phyloP scores from a whole-genome alignment of 1,140 invertebrate species.

The Hesperophylax magnus region DNA sequence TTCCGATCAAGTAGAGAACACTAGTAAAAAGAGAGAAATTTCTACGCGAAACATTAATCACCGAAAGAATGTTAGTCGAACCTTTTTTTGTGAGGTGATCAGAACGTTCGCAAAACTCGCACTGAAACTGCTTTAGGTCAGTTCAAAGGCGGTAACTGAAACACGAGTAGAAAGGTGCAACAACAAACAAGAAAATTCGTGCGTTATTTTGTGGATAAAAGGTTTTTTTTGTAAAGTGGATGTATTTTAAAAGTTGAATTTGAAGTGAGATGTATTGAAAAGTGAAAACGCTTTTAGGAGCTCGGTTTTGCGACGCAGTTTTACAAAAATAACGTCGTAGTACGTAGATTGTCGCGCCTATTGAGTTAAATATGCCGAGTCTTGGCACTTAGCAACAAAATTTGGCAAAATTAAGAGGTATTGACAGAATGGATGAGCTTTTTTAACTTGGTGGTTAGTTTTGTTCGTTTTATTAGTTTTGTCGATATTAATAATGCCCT shows the following conservation, averaged over 20 bases:
- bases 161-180: too few species aligned
- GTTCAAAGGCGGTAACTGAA: too few species aligned
- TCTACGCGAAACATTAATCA: not conserved
- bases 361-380: not conserved
- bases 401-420: not conserved
- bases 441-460: not conserved
- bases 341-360: not conserved
- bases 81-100: not conserved
- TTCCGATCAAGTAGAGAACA: not conserved
- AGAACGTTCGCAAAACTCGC: not conserved
- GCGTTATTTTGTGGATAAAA: too few species aligned
- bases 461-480: not conserved
- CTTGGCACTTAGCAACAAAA: constrained; percentile 3
- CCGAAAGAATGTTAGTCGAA: not conserved
- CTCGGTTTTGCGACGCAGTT: constrained; percentile 41
- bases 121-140: not conserved
- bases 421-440: not conserved
- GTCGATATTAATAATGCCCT: not conserved
- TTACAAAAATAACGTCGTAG: constrained; percentile 46
- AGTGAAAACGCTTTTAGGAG: not conserved
- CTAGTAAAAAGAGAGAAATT: not conserved
- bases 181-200: too few species aligned
- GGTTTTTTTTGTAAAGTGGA: too few species aligned
- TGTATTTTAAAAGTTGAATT: not conserved
- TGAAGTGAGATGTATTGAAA: not conserved